Evolutionary conservation across 2,797 vertebrate genomes (phyloP).

Genomic region (Choloepus didactylus): DNA sequence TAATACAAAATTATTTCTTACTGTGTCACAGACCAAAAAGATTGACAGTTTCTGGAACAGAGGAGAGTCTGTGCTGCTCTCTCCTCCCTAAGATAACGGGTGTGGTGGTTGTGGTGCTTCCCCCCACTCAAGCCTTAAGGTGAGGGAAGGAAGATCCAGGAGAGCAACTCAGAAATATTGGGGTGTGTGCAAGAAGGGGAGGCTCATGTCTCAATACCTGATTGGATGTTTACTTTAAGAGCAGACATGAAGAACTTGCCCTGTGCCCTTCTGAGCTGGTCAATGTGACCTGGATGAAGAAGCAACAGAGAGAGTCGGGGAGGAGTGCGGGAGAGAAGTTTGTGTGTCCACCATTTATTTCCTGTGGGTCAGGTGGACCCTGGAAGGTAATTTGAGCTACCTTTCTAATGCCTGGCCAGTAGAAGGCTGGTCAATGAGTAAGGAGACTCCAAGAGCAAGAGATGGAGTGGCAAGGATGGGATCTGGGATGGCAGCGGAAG

Average conservation of each 20-base stretch:
- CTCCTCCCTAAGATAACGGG: neutral
- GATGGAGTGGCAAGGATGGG: no score
- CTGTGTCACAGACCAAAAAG: neutral
- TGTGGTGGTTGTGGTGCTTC: neutral
- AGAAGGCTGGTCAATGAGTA: neutral
- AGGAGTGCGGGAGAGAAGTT: neutral
- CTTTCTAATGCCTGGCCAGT: neutral
- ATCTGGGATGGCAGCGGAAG: no score
- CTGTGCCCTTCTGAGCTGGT: neutral
- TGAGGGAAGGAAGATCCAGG: neutral
- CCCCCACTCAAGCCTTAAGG: neutral
- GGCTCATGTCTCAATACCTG: neutral
- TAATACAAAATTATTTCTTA: neutral
- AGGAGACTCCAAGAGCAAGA: neutral
- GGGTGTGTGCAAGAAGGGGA: neutral
- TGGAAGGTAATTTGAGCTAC: neutral
- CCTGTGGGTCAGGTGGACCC: neutral
- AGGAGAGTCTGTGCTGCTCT: neutral
- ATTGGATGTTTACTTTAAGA: neutral
- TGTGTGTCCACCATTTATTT: accelerated
- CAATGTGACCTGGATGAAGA: neutral
- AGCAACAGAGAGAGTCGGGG: neutral
- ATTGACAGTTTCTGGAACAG: neutral
- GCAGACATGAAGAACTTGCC: neutral
- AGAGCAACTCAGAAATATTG: neutral